Percentiles rank a stretch among this genome's conserved stretches.
Evolutionary conservation across 2,888 invertebrate genomes (phyloP).

Genomic region (Atrina japonica): DNA sequence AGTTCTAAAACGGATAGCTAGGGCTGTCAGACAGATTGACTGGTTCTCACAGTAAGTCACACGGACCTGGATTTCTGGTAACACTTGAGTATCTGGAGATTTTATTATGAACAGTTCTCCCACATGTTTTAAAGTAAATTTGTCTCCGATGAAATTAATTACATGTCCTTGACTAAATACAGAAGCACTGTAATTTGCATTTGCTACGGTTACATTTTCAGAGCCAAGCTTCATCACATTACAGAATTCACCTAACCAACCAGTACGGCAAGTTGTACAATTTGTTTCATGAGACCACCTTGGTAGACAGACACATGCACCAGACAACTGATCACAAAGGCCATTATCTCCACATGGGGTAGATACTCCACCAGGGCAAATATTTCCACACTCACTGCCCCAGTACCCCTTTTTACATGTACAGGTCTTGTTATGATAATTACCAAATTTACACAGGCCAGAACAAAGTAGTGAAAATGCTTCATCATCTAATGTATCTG

Average conservation of each 20-base stretch:
- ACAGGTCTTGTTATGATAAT: slow-evolving; percentile 40
- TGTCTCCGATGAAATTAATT: slow-evolving; percentile 35
- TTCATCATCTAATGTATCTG: background rate
- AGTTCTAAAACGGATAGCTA: slow-evolving; percentile 37
- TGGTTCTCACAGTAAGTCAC: slow-evolving; percentile 42
- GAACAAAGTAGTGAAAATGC: slow-evolving; percentile 37
- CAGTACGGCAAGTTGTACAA: slow-evolving; percentile 44
- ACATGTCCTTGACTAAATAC: slow-evolving; percentile 51
- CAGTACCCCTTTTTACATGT: slow-evolving; percentile 56
- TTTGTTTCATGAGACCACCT: slow-evolving; percentile 39
- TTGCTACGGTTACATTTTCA: background rate
- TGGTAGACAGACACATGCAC: slow-evolving; percentile 50
- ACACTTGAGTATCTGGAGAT: background rate
- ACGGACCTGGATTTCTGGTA: slow-evolving; percentile 43
- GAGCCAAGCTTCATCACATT: slow-evolving; percentile 15
- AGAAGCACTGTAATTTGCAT: background rate
- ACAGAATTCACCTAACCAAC: slow-evolving; percentile 53
- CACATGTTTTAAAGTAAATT: slow-evolving; percentile 40
- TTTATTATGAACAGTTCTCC: slow-evolving; percentile 51
- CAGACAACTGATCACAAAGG: slow-evolving; percentile 44
- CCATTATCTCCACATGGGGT: slow-evolving; percentile 51
- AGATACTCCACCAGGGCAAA: slow-evolving; percentile 52
- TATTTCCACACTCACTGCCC: slow-evolving; percentile 50
- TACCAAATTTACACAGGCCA: slow-evolving; percentile 57
- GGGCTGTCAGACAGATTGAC: slow-evolving; percentile 43